Conservation (phyloP, 1,140 invertebrate species). For the Trachelipus rathkii region DNA sequence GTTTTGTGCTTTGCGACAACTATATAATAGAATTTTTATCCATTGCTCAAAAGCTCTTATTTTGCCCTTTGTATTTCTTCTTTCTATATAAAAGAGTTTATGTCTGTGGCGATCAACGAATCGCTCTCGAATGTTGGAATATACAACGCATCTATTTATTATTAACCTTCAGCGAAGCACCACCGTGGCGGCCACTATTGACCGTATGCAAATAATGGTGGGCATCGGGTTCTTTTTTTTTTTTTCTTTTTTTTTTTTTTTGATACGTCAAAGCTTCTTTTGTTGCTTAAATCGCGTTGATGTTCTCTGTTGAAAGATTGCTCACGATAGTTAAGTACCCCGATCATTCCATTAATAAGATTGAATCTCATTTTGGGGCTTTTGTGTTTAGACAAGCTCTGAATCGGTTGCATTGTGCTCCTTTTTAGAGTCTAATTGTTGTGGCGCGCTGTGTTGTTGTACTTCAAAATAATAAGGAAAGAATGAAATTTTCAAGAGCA, state of each 20-base stretch:
- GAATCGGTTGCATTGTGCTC: conserved; percentile 6
- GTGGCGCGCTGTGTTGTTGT: too few relatives aligned
- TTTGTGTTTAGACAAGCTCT: not conserved
- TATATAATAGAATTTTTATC: too few relatives aligned
- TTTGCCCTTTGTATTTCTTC: too few relatives aligned
- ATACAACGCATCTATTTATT: conserved; percentile 6
- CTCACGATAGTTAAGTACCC: not conserved
- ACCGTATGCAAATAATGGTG: conserved; percentile 1
- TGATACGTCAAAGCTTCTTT: not conserved
- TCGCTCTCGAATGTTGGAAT: not conserved
- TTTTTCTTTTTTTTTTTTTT: not conserved
- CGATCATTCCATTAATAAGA: conserved; percentile 10
- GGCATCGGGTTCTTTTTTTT: not conserved
- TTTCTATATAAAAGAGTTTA: too few relatives aligned
- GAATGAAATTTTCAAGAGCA: too few relatives aligned
- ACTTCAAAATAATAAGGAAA: too few relatives aligned
- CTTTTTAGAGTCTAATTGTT: too few relatives aligned
- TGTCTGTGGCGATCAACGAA: too few relatives aligned
- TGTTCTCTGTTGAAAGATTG: not conserved
- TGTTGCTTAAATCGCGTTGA: conserved; percentile 4
- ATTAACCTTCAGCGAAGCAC: not conserved
- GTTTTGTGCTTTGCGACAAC: too few relatives aligned
- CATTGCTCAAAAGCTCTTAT: too few relatives aligned
- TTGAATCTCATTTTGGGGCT: not conserved
- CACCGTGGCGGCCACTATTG: not conserved